Evolutionary conservation across 2,113 vertebrate genomes (phyloP).

Genomic region (Dunckerocampus dactyliophorus): DNA sequence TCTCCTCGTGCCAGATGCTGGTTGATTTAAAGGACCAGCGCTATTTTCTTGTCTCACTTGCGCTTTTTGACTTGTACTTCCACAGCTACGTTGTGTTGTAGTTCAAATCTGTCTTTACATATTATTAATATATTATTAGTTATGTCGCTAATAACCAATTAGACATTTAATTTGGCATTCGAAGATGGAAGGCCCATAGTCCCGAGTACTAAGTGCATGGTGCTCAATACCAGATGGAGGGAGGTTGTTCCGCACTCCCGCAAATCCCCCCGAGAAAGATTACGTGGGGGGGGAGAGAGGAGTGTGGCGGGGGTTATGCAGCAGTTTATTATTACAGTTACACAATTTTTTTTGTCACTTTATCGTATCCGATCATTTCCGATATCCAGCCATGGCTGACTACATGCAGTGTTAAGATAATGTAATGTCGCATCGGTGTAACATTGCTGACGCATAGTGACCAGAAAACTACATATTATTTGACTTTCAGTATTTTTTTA

Average conservation of each 20-base stretch:
- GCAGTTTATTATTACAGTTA: too few relatives aligned
- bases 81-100: constrained; percentile 5
- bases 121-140: neutral
- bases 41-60: constrained; percentile 39
- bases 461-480: too few relatives aligned
- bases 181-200: constrained; percentile 5
- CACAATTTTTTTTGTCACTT: too few relatives aligned
- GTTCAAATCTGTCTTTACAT: neutral
- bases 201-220: constrained; percentile 23
- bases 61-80: constrained; percentile 9
- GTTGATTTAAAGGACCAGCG: constrained; percentile 62
- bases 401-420: too few relatives aligned
- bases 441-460: too few relatives aligned
- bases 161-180: neutral
- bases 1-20: constrained; percentile 49
- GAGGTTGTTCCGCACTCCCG: constrained; percentile 38
- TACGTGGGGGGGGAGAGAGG: constrained; percentile 28
- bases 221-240: constrained; percentile 62
- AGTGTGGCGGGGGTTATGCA: too few relatives aligned
- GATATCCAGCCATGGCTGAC: too few relatives aligned
- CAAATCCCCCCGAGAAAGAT: constrained; percentile 32
- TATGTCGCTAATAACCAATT: neutral
- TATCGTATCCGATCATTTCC: too few relatives aligned
- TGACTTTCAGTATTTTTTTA: too few relatives aligned
- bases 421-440: too few relatives aligned